A percentile compares a stretch with the other conserved stretches of the same genome.
Evolutionary conservation across 2,888 invertebrate genomes (phyloP).

Genomic region (Seira ritae): DNA sequence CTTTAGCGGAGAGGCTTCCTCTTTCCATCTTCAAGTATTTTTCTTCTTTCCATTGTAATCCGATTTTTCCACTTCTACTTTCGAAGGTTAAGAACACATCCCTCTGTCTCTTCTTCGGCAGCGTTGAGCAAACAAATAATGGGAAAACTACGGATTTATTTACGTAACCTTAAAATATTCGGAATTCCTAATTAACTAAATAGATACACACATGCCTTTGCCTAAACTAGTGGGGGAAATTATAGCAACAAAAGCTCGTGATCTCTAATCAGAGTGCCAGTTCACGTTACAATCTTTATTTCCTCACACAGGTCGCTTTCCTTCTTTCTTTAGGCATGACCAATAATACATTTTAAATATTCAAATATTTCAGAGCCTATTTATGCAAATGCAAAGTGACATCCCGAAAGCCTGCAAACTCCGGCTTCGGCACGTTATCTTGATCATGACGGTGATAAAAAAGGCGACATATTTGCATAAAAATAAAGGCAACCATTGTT

Average conservation of each 20-base stretch:
- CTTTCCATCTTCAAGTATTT: slow-evolving; percentile 49
- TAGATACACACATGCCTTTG: no score
- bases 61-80: slow-evolving; percentile 33
- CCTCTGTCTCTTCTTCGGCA: neutral
- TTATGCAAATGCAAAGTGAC: slow-evolving; percentile 51
- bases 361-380: neutral
- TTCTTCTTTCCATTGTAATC: slow-evolving; percentile 19
- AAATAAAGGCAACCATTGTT: no score
- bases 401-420: neutral
- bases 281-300: no score
- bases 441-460: no score
- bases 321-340: no score
- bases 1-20: neutral
- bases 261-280: no score
- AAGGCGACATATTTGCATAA: no score
- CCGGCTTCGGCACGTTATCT: no score
- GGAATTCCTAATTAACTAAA: no score
- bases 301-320: no score
- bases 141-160: neutral
- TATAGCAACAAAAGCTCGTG: no score
- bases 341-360: neutral
- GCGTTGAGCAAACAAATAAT: slow-evolving; percentile 31
- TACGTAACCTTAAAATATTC: slow-evolving; percentile 6
- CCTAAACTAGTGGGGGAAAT: no score
- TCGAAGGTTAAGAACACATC: slow-evolving; percentile 29